phyloP scores from a whole-genome alignment of 2,113 vertebrate genomes.

The Actenoides hombroni region DNA sequence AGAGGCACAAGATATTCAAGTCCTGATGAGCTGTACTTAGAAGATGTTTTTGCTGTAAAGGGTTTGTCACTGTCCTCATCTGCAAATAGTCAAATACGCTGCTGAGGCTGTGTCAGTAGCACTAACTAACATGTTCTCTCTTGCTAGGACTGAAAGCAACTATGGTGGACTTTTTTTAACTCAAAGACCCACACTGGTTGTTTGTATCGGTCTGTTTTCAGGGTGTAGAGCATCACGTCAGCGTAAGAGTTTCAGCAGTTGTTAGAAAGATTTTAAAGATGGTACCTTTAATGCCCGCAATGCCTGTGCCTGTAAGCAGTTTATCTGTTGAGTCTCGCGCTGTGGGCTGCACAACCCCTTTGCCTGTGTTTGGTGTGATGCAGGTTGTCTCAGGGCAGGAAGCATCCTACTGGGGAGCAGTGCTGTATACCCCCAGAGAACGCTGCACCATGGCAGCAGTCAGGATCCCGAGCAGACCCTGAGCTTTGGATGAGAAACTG shows the following conservation, averaged over 20 bases:
- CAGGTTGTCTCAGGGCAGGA: rapidly evolving
- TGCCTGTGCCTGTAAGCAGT: background rate
- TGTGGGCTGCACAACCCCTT: background rate
- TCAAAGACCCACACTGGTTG: rapidly evolving
- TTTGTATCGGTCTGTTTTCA: background rate
- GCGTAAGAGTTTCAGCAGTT: background rate
- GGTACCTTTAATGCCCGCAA: background rate
- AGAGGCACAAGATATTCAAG: background rate
- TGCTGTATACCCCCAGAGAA: rapidly evolving
- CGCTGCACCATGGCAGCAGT: rapidly evolving
- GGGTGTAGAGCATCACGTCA: background rate
- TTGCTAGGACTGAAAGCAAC: background rate
- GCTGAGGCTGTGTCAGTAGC: background rate
- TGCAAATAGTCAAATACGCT: background rate
- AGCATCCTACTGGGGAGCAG: rapidly evolving
- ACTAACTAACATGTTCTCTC: background rate
- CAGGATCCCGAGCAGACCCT: rapidly evolving
- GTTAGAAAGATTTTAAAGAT: background rate
- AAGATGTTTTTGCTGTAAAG: background rate
- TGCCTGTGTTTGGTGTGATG: background rate
- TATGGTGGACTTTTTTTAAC: background rate
- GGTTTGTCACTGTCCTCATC: background rate
- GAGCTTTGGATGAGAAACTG: rapidly evolving
- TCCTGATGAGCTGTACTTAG: background rate
- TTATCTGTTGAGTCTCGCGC: background rate